Percentiles rank a stretch among this genome's conserved stretches.
phyloP scores from a whole-genome alignment of 2,113 vertebrate genomes.

The Pampusana beccarii region DNA sequence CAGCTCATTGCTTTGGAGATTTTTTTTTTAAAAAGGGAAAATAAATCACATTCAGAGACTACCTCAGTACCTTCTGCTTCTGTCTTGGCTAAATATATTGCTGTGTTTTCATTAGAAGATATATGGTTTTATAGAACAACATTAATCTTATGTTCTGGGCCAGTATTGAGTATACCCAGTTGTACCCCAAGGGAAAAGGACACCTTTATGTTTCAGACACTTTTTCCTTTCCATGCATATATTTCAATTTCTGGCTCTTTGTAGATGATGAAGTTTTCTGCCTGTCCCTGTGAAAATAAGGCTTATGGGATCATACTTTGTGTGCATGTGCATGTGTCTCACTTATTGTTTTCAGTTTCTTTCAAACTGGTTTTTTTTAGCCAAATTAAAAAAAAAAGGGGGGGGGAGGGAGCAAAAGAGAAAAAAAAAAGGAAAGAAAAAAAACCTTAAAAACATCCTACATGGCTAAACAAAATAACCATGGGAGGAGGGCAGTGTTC shows the following conservation, averaged over 20 bases:
- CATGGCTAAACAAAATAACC: not conserved
- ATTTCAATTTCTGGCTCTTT: not conserved
- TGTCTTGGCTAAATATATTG: conserved; percentile 3
- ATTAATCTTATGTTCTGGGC: conserved; percentile 36
- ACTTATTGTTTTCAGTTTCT: not conserved
- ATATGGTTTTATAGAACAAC: conserved; percentile 40
- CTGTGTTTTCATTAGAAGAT: conserved; percentile 46
- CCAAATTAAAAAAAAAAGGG: not conserved
- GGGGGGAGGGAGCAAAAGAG: not conserved
- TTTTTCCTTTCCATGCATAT: not conserved
- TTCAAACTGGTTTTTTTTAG: not conserved
- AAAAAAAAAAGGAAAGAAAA: too few relatives aligned
- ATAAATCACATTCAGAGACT: conserved; percentile 6
- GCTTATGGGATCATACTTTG: not conserved
- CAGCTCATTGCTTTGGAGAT: conserved; percentile 14
- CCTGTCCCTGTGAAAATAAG: not conserved
- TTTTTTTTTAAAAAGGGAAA: conserved; percentile 20
- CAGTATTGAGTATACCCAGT: not conserved
- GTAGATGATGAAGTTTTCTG: not conserved
- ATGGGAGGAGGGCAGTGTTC: not conserved
- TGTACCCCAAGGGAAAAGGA: not conserved
- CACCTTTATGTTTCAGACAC: not conserved
- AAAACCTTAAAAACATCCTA: not conserved
- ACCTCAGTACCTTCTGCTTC: not conserved
- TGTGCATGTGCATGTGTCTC: not conserved